These are phyloP conservation scores for Dione juno DNA, from an alignment of 2,888 invertebrate species.

Conservation along the genomic window DNA sequence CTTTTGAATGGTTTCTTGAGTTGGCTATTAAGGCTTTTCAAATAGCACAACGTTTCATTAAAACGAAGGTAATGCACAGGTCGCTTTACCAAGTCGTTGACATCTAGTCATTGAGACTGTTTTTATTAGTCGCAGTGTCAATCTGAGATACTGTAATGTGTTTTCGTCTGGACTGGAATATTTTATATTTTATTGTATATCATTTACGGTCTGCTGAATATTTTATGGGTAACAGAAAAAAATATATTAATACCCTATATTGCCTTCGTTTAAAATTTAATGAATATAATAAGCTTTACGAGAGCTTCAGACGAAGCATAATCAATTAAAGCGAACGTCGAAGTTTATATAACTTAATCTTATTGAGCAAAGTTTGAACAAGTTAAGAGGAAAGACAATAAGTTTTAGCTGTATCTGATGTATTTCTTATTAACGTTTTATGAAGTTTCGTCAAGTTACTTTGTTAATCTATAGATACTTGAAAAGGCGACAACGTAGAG, in stretches of 20 bases:
- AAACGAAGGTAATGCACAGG: slow-evolving; percentile 34
- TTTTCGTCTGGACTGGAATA: slow-evolving; percentile 26
- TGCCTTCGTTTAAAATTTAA: not conserved
- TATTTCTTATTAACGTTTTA: not conserved
- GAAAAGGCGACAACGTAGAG: slow-evolving; percentile 38
- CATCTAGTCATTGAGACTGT: slow-evolving; percentile 36
- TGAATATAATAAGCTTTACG: slow-evolving; percentile 12
- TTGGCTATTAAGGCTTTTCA: slow-evolving; percentile 39
- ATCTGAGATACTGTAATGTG: slow-evolving; percentile 26
- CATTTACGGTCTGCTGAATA: slow-evolving; percentile 1
- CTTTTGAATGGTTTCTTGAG: slow-evolving; percentile 29
- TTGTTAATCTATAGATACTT: slow-evolving; percentile 6
- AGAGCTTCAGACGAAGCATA: slow-evolving; percentile 9
- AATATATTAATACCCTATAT: not conserved
- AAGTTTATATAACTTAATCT: slow-evolving; percentile 19
- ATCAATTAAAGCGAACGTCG: slow-evolving; percentile 16
- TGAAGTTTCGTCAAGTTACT: not conserved
- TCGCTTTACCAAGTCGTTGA: slow-evolving; percentile 38
- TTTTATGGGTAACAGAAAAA: not conserved
- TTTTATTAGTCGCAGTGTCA: slow-evolving; percentile 34
- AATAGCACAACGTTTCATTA: slow-evolving; percentile 38
- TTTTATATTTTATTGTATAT: slow-evolving; percentile 12
- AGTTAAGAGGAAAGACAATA: slow-evolving; percentile 19
- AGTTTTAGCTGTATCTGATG: slow-evolving; percentile 6
- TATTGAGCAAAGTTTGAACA: slow-evolving; percentile 12